Conservation (phyloP, 2,888 invertebrate genomes). For the Malthinus seriepunctatus region DNA sequence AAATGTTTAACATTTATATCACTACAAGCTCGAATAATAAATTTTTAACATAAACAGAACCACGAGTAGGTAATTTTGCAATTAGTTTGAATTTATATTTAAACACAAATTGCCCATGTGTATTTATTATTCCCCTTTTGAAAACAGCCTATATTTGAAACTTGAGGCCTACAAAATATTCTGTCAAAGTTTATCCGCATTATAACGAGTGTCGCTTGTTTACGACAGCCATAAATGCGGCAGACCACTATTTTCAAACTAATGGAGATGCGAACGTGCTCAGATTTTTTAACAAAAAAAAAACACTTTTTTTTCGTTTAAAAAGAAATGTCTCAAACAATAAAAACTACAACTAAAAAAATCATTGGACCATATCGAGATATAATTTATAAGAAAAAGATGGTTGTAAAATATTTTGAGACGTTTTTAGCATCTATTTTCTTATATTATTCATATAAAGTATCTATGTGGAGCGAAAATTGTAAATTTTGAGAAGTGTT, state of each 20-base stretch:
- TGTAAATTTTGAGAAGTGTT: neutral
- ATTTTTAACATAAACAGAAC: no score
- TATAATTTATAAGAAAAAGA: constrained; percentile 11
- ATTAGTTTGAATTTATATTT: no score
- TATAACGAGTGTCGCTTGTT: constrained; percentile 31
- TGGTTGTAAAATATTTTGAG: neutral
- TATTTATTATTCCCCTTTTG: no score
- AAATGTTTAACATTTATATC: no score
- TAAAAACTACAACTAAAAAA: constrained; percentile 11
- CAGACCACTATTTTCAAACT: constrained; percentile 31
- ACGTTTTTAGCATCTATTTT: constrained; percentile 2
- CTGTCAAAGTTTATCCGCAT: constrained; percentile 30
- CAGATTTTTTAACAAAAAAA: constrained; percentile 10
- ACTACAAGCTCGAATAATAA: no score
- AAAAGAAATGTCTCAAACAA: constrained; percentile 19
- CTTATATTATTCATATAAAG: constrained; percentile 5
- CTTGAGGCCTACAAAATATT: constrained; percentile 10
- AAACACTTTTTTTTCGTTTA: constrained; percentile 4
- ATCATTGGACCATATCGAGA: constrained; percentile 7
- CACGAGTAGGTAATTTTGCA: no score
- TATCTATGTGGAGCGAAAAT: neutral
- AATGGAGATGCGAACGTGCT: constrained; percentile 29
- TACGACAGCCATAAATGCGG: constrained; percentile 30
- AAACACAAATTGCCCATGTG: no score
- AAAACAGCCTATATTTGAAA: no score